These are phyloP conservation scores for Rana temporaria DNA, from an alignment of 2,113 vertebrate genomes.

Conservation along the genomic window DNA sequence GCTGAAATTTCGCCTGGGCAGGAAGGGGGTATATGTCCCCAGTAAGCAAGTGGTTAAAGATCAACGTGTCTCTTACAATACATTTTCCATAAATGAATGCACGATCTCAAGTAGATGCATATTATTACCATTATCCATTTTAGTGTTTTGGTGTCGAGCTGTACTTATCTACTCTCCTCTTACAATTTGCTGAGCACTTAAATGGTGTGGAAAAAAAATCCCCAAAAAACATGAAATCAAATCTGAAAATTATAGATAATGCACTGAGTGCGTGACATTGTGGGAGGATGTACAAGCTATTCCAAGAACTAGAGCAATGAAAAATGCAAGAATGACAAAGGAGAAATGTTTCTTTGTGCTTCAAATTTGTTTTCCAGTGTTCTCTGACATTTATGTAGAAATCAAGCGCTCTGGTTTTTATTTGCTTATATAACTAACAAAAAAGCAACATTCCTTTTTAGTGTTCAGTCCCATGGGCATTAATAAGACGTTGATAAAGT, in stretches of 20 bases:
- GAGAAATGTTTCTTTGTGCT: background rate
- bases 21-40: too few species aligned
- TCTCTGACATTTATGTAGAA: too few species aligned
- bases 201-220: background rate
- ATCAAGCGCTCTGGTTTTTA: too few species aligned
- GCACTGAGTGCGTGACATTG: background rate
- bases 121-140: background rate
- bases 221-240: conserved; percentile 8
- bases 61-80: too few species aligned
- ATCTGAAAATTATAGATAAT: conserved; percentile 23
- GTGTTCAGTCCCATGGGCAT: too few species aligned
- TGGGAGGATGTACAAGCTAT: conserved; percentile 6
- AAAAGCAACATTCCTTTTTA: too few species aligned
- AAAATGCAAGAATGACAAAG: conserved; percentile 17
- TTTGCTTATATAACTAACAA: too few species aligned
- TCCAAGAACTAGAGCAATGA: conserved; percentile 14
- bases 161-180: background rate
- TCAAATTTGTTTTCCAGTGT: background rate
- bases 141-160: background rate
- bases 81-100: too few species aligned
- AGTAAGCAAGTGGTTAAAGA: too few species aligned
- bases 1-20: too few species aligned
- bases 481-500: too few species aligned
- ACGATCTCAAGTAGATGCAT: too few species aligned
- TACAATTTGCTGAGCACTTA: conserved; percentile 9